phyloP scores from a whole-genome alignment of 2,113 vertebrate genomes.

The Cavia porcellus region DNA sequence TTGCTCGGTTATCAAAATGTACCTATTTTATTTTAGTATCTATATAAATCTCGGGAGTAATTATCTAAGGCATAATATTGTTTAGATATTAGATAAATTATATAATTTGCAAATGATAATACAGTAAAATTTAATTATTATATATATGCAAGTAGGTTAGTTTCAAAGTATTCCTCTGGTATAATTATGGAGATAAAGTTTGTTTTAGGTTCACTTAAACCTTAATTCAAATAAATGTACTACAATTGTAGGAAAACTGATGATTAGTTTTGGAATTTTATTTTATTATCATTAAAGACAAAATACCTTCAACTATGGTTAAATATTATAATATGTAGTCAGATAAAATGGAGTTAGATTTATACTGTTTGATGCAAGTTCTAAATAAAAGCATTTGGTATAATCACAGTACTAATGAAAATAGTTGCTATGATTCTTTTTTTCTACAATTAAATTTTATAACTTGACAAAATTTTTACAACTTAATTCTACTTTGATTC shows the following conservation, averaged over 20 bases:
- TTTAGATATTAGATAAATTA: slow-evolving; percentile 60
- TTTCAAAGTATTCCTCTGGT: not conserved
- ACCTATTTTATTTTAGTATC: not conserved
- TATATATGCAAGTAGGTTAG: not conserved
- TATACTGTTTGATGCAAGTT: not conserved
- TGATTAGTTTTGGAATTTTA: not conserved
- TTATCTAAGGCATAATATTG: slow-evolving; percentile 31
- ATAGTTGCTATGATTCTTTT: not conserved
- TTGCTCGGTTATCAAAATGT: slow-evolving; percentile 51
- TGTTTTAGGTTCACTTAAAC: not conserved
- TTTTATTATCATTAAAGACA: not conserved
- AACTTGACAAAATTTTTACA: not conserved
- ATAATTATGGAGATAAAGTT: not conserved
- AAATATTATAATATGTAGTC: not conserved
- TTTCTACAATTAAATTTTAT: not conserved
- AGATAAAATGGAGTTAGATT: not conserved
- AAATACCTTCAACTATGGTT: not conserved
- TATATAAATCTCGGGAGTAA: slow-evolving; percentile 56
- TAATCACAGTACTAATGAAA: not conserved
- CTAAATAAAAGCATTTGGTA: not conserved
- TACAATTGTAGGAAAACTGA: not conserved
- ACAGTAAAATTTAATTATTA: not conserved
- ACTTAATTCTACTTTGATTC: not conserved
- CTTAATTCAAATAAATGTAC: not conserved
- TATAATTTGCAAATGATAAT: not conserved